phyloP scores from a whole-genome alignment of 2,113 vertebrate species.

The Protomyctophum bolini region DNA sequence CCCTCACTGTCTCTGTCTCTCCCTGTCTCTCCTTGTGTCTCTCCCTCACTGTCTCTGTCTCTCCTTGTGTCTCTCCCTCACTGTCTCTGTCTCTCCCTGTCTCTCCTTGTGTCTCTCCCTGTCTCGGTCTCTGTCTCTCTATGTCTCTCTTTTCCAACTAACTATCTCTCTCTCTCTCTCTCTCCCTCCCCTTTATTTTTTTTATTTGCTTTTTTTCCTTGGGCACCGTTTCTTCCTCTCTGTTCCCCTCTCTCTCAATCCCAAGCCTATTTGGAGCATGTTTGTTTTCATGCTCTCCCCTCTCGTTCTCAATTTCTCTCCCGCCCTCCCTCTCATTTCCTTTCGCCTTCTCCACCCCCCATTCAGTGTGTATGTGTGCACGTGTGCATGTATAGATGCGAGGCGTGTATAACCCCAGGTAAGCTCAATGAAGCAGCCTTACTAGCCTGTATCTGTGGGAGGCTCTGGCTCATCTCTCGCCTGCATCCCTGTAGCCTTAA shows the following conservation, averaged over 20 bases:
- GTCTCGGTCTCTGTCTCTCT: constrained; percentile 25
- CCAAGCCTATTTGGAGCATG: constrained; percentile 79
- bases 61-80: constrained; percentile 67
- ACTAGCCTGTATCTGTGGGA: constrained; percentile 81
- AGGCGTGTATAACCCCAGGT: constrained; percentile 80
- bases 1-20: constrained; percentile 22
- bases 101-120: constrained; percentile 23
- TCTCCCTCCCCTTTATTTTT: constrained; percentile 56
- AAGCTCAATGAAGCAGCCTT: constrained; percentile 80
- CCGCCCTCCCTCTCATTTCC: constrained; percentile 60
- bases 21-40: background rate
- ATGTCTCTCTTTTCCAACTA: constrained; percentile 3
- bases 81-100: constrained; percentile 19
- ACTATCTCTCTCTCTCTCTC: background rate
- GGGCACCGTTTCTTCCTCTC: constrained; percentile 69
- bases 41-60: constrained; percentile 60
- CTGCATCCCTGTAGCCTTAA: constrained; percentile 83
- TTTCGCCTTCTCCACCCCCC: constrained; percentile 54
- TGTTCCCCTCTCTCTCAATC: constrained; percentile 71
- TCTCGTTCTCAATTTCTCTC: constrained; percentile 68
- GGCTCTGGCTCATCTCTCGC: constrained; percentile 79
- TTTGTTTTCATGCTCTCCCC: constrained; percentile 79
- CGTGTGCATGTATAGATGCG: constrained; percentile 58
- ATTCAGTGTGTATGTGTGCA: constrained; percentile 37
- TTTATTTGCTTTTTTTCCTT: constrained; percentile 66